Base-by-base conservation (phyloP, 2,113 vertebrate species). In the Danionella cerebrum region DNA sequence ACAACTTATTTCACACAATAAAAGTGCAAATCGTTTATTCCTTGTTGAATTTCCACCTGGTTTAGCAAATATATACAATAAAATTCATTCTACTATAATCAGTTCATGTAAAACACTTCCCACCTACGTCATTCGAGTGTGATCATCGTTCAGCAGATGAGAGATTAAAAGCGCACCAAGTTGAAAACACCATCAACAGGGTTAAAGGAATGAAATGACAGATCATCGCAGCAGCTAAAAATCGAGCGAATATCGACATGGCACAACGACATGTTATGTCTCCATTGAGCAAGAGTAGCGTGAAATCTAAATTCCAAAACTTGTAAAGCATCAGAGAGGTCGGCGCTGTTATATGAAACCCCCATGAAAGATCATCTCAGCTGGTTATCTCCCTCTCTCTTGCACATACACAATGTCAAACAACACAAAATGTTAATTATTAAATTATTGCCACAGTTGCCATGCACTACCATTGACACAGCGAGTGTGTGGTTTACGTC, bases 21-120 rank as follows among this genome's bases (percentile, higher is more conserved):
- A 86, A 89, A 89, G 88, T 89, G 86, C 87, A 89, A 89, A 87
- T 88, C 12, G 71, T 87, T 64, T 90, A 88, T 86, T 90, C 84
- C 83, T 80, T 79, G 81, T 83, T 52, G 60, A 64, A 50, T 65
- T 42, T 65, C 27, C 38, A 82, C 82, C 76, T 79, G 18, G 77
- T 82, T 80, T 81, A 80, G 80, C 78, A 76, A 64, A 36, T 84
- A 88, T 88, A 74, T 86, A 89, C 85, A 88, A 82, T 87, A 83
- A 87, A 87, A 69, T 78, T 78, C 80, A 86, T 84, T 76, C 64
- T 75, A 80, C 74, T 31, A 78, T 77, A 82, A 53, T 68, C 42
- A 75, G 59, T 74, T 80, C 65, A 55, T 65, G 71, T 76, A 55
- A 22, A 74, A 22, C 44, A 31, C 57, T 38, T 51, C 36, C 27